These are phyloP conservation scores for Bombus turneri DNA, from an alignment of 1,140 invertebrate genomes.

Conservation along the genomic window DNA sequence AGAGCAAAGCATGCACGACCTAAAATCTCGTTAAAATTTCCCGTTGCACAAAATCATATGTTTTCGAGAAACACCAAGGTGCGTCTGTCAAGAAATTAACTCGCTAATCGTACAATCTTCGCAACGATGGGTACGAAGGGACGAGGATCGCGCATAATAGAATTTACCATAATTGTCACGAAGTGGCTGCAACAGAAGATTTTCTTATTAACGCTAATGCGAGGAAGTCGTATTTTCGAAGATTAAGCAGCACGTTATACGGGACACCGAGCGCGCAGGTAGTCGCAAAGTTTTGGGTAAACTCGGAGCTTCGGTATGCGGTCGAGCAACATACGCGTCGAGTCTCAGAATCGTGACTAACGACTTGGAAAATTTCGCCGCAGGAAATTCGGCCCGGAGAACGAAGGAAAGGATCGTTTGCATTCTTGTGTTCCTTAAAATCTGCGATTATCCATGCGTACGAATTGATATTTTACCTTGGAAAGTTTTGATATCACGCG, in stretches of 20 bases:
- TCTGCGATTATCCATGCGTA: background rate
- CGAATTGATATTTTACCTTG: too few species aligned
- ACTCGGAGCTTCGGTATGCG: slow-evolving; percentile 26
- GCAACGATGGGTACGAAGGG: too few species aligned
- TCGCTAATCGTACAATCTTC: background rate
- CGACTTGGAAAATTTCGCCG: slow-evolving; percentile 64
- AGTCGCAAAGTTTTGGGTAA: slow-evolving; percentile 37
- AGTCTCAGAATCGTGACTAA: slow-evolving; percentile 55
- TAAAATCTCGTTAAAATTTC: too few species aligned
- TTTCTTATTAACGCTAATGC: slow-evolving; percentile 26
- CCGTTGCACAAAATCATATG: background rate
- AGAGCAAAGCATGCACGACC: too few species aligned
- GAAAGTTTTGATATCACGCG: too few species aligned
- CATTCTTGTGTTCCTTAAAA: background rate
- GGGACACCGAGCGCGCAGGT: background rate
- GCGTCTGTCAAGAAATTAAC: background rate
- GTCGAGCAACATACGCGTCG: too few species aligned
- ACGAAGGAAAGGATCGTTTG: slow-evolving; percentile 47
- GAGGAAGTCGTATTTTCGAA: slow-evolving; percentile 4
- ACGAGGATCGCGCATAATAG: background rate
- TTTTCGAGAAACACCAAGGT: background rate
- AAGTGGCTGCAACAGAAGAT: background rate
- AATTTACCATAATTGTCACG: background rate
- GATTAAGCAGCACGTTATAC: slow-evolving; percentile 3
- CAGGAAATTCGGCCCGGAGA: too few species aligned